Evolutionary conservation across 2,888 invertebrate genomes (phyloP).

Genomic region (Alloplasta piceator): DNA sequence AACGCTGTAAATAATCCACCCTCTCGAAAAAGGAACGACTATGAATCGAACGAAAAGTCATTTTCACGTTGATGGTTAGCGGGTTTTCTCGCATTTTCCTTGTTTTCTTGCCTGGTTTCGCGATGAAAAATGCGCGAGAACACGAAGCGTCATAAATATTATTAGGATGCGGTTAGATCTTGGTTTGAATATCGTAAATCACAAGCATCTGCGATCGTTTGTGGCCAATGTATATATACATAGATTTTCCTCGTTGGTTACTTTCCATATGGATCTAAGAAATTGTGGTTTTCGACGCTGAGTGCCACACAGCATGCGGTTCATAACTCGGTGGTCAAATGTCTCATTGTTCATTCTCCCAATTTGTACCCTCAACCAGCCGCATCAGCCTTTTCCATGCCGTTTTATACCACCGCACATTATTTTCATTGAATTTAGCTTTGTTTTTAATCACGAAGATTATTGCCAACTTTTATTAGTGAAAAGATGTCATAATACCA

Average conservation of each 20-base stretch:
- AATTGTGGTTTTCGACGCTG: slow-evolving; percentile 51
- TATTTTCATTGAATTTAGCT: slow-evolving; percentile 12
- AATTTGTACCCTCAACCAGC: slow-evolving; percentile 19
- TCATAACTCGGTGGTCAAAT: slow-evolving; percentile 14
- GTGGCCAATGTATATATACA: slow-evolving; percentile 1
- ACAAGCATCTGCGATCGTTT: slow-evolving; percentile 26
- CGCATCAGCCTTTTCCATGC: slow-evolving; percentile 22
- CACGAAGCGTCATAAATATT: slow-evolving; percentile 65
- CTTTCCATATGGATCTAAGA: slow-evolving; percentile 47
- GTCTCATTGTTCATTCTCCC: slow-evolving; percentile 36
- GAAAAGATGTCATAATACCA: background rate
- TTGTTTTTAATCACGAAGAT: background rate
- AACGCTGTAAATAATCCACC: slow-evolving; percentile 77
- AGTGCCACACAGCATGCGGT: slow-evolving; percentile 48
- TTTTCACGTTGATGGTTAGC: background rate
- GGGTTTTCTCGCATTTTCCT: slow-evolving; percentile 26
- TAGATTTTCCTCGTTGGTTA: slow-evolving; percentile 1
- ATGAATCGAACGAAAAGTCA: slow-evolving; percentile 19
- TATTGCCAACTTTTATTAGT: background rate
- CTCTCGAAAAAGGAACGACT: slow-evolving; percentile 51
- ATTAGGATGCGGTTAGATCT: slow-evolving; percentile 65
- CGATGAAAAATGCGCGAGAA: slow-evolving; percentile 14
- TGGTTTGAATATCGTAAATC: slow-evolving; percentile 61
- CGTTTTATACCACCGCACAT: slow-evolving; percentile 10
- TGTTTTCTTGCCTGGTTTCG: slow-evolving; percentile 25